Percentiles rank a stretch among this genome's conserved stretches.
Conservation (phyloP, 2,797 vertebrate genomes). For the Sebastolobus altivelis region DNA sequence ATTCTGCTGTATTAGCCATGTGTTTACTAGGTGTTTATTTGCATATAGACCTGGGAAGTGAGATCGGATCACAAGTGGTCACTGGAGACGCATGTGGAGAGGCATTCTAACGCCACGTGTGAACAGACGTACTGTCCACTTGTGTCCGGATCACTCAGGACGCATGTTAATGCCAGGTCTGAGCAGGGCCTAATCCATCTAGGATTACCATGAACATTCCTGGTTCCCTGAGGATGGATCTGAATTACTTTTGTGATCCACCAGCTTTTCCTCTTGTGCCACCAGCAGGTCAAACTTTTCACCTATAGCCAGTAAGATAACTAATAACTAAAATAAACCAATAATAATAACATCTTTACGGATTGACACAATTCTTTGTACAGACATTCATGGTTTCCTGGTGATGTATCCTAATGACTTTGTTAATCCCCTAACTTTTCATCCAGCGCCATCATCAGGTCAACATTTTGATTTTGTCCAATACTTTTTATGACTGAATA, state of each 20-base stretch:
- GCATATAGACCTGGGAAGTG: too few species aligned
- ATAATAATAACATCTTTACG: neutral
- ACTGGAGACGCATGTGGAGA: too few species aligned
- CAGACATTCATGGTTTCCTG: neutral
- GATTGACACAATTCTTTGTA: neutral
- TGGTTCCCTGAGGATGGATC: neutral
- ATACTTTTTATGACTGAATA: neutral
- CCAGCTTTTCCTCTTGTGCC: neutral
- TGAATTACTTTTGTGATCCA: neutral
- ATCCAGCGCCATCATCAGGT: neutral
- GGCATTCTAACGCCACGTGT: too few species aligned
- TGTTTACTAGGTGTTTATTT: too few species aligned
- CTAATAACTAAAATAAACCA: neutral
- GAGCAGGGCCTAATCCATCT: too few species aligned
- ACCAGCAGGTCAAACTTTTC: neutral
- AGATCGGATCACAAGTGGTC: too few species aligned
- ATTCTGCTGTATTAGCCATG: too few species aligned
- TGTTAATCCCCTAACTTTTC: neutral
- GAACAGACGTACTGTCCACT: too few species aligned
- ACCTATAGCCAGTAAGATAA: neutral
- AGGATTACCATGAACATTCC: neutral
- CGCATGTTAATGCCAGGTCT: too few species aligned
- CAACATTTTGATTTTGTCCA: neutral
- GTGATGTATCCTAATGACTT: neutral
- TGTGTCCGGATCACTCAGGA: too few species aligned